Conservation (phyloP, 2,797 vertebrate genomes). For the Carcharodon carcharias region DNA sequence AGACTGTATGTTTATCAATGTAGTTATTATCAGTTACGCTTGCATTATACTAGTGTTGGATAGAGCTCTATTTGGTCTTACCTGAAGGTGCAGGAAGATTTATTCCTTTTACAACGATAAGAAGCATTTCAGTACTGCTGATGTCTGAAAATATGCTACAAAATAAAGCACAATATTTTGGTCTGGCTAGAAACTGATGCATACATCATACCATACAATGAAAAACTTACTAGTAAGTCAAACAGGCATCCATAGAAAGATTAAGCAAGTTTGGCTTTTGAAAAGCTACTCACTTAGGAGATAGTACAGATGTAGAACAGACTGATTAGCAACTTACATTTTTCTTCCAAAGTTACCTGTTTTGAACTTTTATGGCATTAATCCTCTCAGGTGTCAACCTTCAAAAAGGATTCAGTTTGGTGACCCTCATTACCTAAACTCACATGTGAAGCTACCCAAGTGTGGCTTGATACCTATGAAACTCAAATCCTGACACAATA, state of each 20-base stretch:
- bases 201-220: not conserved
- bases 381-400: not conserved
- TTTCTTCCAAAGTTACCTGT: not conserved
- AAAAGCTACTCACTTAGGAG: not conserved
- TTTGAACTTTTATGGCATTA: not conserved
- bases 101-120: slow-evolving; percentile 82
- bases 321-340: not conserved
- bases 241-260: not conserved
- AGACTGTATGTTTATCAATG: not conserved
- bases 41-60: not conserved
- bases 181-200: not conserved
- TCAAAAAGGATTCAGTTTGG: not conserved
- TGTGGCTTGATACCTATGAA: not conserved
- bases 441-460: not conserved
- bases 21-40: not conserved
- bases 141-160: slow-evolving; percentile 90
- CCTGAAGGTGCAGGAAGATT: slow-evolving; percentile 88
- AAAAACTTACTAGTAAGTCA: not conserved
- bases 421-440: not conserved
- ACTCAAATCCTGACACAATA: not conserved
- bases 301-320: not conserved
- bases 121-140: slow-evolving; percentile 92
- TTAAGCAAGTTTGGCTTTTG: not conserved
- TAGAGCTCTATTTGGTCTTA: slow-evolving; percentile 46
- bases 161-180: slow-evolving; percentile 37